phyloP scores from a whole-genome alignment of 2,888 invertebrate genomes.

The Ephialtes manifestator region DNA sequence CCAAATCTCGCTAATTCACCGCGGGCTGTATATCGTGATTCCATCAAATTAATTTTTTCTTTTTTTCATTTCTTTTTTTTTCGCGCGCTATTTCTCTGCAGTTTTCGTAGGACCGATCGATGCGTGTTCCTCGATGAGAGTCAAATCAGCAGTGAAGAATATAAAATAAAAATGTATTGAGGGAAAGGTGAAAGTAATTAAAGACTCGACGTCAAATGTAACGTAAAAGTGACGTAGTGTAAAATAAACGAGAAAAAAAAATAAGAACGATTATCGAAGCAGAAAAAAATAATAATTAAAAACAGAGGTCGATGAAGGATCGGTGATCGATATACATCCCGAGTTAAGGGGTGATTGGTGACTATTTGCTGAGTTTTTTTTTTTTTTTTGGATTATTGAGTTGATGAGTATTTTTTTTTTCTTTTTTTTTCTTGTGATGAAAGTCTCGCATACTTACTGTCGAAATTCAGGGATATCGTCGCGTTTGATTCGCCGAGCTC shows the following conservation, averaged over 20 bases:
- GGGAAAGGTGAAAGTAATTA: constrained; percentile 52
- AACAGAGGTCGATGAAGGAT: constrained; percentile 70
- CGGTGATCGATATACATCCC: constrained; percentile 84
- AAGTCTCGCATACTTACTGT: constrained; percentile 92
- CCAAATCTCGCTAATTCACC: constrained; percentile 67
- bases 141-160: constrained; percentile 66
- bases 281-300: constrained; percentile 69
- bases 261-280: constrained; percentile 31
- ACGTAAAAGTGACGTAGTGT: constrained; percentile 40
- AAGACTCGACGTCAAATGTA: constrained; percentile 60
- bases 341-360: constrained; percentile 73
- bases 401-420: constrained; percentile 57
- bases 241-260: constrained; percentile 52
- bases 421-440: not conserved
- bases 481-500: constrained; percentile 99
- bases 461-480: constrained; percentile 98
- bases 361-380: constrained; percentile 42
- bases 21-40: constrained; percentile 82
- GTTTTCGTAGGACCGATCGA: constrained; percentile 73
- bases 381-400: constrained; percentile 51
- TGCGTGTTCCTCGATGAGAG: constrained; percentile 78
- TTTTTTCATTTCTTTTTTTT: constrained; percentile 39
- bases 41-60: constrained; percentile 41
- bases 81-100: constrained; percentile 21
- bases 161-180: constrained; percentile 61